These are phyloP conservation scores for Strigamia transsilvanica DNA, from an alignment of 2,888 invertebrate genomes.

Conservation along the genomic window DNA sequence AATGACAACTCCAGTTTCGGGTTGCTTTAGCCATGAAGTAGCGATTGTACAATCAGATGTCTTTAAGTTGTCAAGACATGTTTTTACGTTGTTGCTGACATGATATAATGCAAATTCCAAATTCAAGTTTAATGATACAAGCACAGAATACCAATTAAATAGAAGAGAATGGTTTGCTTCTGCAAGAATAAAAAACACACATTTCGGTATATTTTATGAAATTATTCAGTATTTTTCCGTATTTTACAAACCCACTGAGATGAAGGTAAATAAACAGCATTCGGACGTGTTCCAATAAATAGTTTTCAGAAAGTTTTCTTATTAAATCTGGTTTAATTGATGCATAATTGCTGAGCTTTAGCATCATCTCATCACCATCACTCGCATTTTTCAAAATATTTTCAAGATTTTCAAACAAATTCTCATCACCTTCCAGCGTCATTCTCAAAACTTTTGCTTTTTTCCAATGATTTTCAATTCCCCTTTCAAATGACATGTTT, in stretches of 20 bases:
- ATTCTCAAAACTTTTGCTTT: neutral
- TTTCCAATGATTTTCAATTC: neutral
- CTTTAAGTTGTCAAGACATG: slow-evolving; percentile 1
- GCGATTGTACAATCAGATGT: neutral
- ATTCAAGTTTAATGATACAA: neutral
- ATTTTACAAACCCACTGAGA: slow-evolving; percentile 14
- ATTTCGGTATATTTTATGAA: neutral
- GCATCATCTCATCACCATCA: neutral
- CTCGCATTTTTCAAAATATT: neutral
- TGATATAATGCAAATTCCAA: neutral
- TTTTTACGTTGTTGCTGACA: neutral
- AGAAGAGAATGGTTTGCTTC: neutral
- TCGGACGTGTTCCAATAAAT: neutral
- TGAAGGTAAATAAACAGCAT: neutral
- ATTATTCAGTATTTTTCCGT: neutral
- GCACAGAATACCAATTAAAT: neutral
- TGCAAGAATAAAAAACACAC: neutral
- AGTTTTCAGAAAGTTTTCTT: neutral
- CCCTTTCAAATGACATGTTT: neutral
- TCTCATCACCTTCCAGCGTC: neutral
- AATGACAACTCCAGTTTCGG: neutral
- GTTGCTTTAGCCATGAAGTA: neutral
- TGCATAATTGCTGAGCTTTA: neutral
- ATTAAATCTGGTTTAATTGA: slow-evolving; percentile 11
- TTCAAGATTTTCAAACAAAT: neutral